These are phyloP conservation scores for Zapus hudsonius DNA, from an alignment of 2,113 vertebrate genomes.

Conservation along the genomic window DNA sequence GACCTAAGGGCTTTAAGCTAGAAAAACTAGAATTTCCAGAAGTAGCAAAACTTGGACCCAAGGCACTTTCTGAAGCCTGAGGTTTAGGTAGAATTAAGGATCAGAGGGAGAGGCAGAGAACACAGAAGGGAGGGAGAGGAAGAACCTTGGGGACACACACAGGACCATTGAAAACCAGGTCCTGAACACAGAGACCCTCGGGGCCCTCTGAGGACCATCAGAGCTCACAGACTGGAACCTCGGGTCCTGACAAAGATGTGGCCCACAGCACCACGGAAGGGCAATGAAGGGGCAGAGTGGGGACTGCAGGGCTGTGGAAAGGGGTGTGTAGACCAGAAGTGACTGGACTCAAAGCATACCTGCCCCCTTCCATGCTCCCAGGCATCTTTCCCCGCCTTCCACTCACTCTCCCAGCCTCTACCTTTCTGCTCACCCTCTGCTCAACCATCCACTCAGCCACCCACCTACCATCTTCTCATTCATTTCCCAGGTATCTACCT, in stretches of 20 bases:
- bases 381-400: too few species aligned
- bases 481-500: rapidly evolving
- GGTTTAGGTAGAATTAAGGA: not conserved
- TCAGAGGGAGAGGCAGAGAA: rapidly evolving
- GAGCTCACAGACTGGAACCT: rapidly evolving
- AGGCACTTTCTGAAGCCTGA: not conserved
- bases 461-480: not conserved
- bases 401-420: not conserved
- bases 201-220: not conserved
- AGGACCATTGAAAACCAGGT: not conserved
- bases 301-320: not conserved
- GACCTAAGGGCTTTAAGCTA: not conserved
- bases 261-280: rapidly evolving
- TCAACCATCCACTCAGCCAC: not conserved
- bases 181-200: not conserved
- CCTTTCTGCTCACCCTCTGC: too few species aligned
- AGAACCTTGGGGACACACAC: too few species aligned
- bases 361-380: too few species aligned
- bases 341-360: rapidly evolving
- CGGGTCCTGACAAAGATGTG: too few species aligned
- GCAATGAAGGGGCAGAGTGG: not conserved
- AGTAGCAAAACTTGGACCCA: not conserved
- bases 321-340: rapidly evolving
- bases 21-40: constrained; percentile 43
- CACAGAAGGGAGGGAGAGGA: rapidly evolving